These are phyloP conservation scores for Liasis olivaceus DNA, from an alignment of 2,797 vertebrate genomes.

Conservation along the genomic window DNA sequence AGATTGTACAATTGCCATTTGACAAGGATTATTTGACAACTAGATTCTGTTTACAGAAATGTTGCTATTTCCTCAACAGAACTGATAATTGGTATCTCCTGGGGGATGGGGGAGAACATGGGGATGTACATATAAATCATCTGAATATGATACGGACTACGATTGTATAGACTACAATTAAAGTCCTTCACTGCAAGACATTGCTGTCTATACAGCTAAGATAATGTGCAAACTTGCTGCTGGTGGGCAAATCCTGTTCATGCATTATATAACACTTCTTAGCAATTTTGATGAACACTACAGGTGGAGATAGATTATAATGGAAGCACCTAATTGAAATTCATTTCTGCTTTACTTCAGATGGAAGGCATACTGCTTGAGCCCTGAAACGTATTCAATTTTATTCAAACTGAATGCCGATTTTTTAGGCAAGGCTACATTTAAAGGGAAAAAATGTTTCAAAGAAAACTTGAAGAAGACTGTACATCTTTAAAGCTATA, in stretches of 20 bases:
- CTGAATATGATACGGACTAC: slow-evolving; percentile 60
- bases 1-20: slow-evolving; percentile 56
- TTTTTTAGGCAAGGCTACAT: slow-evolving; percentile 71
- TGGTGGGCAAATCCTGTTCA: slow-evolving; percentile 69
- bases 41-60: slow-evolving; percentile 53
- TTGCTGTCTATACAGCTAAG: slow-evolving; percentile 56
- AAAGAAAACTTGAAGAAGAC: slow-evolving; percentile 48
- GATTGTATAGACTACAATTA: slow-evolving; percentile 66
- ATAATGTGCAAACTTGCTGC: slow-evolving; percentile 68
- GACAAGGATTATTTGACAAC: slow-evolving; percentile 54
- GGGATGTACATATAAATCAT: slow-evolving; percentile 51
- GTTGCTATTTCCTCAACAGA: slow-evolving; percentile 63
- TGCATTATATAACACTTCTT: slow-evolving; percentile 64
- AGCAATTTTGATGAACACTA: slow-evolving; percentile 76
- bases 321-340: slow-evolving; percentile 76
- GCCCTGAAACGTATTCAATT: slow-evolving; percentile 73
- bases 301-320: slow-evolving; percentile 77
- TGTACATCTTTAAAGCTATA: slow-evolving; percentile 37
- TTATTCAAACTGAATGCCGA: slow-evolving; percentile 75
- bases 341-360: slow-evolving; percentile 74
- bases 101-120: background rate
- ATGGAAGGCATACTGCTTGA: slow-evolving; percentile 75
- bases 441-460: slow-evolving; percentile 47
- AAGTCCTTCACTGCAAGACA: slow-evolving; percentile 58
- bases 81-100: slow-evolving; percentile 63